These are phyloP conservation scores for Meriones unguiculatus DNA, from an alignment of 2,113 vertebrate species.

Conservation along the genomic window DNA sequence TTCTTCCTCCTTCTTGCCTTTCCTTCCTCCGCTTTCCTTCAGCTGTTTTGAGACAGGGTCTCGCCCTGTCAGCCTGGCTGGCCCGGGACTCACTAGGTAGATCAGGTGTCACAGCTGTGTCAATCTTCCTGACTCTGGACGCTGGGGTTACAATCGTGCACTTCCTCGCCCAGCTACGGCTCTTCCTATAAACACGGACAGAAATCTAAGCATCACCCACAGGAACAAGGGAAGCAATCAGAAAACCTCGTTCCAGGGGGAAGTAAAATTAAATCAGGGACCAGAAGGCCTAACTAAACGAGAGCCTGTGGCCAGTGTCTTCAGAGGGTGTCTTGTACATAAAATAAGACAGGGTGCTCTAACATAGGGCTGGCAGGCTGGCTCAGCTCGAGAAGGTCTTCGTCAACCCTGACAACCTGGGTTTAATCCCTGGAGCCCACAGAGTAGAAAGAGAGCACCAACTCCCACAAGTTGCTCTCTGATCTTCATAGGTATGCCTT, in stretches of 20 bases:
- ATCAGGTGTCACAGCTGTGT: neutral
- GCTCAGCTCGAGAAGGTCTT: neutral
- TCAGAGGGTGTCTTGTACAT: neutral
- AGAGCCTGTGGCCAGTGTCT: neutral
- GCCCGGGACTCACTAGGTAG: neutral
- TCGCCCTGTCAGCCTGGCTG: too few species aligned
- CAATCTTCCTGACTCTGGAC: neutral
- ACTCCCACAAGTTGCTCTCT: neutral
- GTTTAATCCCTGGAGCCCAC: neutral
- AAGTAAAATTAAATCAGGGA: neutral
- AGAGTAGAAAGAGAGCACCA: neutral
- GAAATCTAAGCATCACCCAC: neutral
- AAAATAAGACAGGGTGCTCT: neutral
- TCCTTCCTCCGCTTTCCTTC: too few species aligned
- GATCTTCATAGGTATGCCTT: neutral
- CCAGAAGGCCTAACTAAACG: neutral
- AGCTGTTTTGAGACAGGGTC: neutral
- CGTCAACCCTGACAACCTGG: neutral
- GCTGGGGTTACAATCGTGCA: neutral
- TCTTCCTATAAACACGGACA: neutral
- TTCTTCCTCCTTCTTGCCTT: neutral
- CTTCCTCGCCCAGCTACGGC: neutral
- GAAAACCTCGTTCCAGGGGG: neutral
- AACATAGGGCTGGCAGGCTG: neutral
- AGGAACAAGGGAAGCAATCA: neutral